Base-by-base conservation (phyloP, 2,113 vertebrate species). In the Spilogale gracilis region DNA sequence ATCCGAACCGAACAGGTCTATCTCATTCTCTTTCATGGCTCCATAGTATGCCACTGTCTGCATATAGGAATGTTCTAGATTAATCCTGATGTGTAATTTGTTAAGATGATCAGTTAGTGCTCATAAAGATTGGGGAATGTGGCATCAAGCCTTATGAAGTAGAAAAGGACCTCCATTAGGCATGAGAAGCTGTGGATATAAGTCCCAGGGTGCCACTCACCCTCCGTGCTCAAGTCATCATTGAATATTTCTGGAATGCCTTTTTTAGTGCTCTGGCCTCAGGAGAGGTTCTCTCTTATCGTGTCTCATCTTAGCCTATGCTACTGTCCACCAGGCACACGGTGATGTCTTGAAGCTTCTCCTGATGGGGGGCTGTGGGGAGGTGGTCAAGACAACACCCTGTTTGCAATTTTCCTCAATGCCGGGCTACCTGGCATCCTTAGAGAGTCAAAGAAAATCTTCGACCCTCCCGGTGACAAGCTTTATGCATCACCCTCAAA, bases 191-290 rank as follows among this genome's bases (percentile, higher is more conserved):
- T 85, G 43, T 27, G 58, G 52, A 17, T 58, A 25, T 10, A 50
- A 21, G 27, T 6, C 23, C 18, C 8, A 8, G 20, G 0, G 0
- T 6, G 20, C 9, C 17, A 1, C 2, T 43, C 21, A 43, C 52
- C 18, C 38, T 6, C 67, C 16, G 10, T 50, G 32, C 73, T 83
- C 27, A 14, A 8, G 50, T 7, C 5, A 11, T 38, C 73, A 71
- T 2, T 20, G 73, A 58, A 20, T 30, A 20, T 45, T 30, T 58
- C 16, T 0, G 7, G 8, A 45, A 25, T 83, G 25, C 9, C 18
- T 58, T 56, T 23, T 69, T 45, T 23, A 50, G 27, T 10, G 12
- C 4, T 87, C 21, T 92, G 80, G 32, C 16, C 79, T 86, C 45
- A 23, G 2, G 17, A 80, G 4, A 92, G 32, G 43, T 32, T 52